Base-by-base conservation (phyloP, 2,888 invertebrate species). In the Drosophila tanythrix region DNA sequence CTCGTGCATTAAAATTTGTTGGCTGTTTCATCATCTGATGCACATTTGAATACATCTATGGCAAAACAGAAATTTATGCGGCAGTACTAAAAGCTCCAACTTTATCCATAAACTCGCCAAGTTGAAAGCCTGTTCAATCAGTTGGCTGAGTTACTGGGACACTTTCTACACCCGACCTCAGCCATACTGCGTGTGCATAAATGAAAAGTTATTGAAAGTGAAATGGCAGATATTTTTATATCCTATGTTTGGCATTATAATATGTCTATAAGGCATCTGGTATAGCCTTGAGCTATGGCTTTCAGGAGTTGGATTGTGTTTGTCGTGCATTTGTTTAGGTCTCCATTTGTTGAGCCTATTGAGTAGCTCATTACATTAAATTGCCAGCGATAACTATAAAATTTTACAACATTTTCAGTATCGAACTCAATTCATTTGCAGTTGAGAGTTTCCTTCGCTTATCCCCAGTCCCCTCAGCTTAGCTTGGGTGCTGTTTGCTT, bases 321-420 rank as follows among this genome's bases (percentile, higher is more conserved):
- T n/a, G 10, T 43, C 15, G 40, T 6, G 5, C 15, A 33, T n/a
- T 6, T 27, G 27, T 11, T 29, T 27, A 13, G 43, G 38, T 40
- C 27, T 15, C 25, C 27, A 52, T 52, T 62, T 52, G 61, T 18
- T 27, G 50, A 21, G 65, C 64, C 74, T 76, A 69, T 66, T 60
- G 50, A 53, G 36, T 63, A 57, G 68, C 81, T 69, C 76, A 72
- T 79, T 79, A 69, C 73, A 65, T 82, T 80, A 77, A 85, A 87
- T 79, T 84, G 74, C 64, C 69, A 46, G 74, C 74, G 58, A 83
- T 77, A 78, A 82, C 84, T 84, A 79, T 86, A 86, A 89, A 87
- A 87, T 70, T 83, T 89, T 77, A 89, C 75, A 89, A 72, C 88
- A 60, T 76, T 76, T 74, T 65, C 57, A 55, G 50, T 52, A 68